These are phyloP conservation scores for Procambarus virginalis DNA, from an alignment of 1,140 invertebrate species.

Conservation along the genomic window DNA sequence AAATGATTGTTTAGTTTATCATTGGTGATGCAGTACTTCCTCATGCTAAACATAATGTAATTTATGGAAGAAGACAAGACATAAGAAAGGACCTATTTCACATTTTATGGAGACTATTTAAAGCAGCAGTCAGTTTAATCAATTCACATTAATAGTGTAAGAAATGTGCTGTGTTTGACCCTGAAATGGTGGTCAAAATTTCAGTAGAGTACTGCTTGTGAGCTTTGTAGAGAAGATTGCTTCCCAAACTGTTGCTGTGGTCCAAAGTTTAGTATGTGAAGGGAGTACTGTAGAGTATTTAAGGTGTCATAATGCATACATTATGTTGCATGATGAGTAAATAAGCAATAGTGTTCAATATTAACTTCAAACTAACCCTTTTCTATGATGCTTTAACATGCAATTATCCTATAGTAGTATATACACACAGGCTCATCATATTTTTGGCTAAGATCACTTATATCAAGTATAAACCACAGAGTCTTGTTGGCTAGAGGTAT, in stretches of 20 bases:
- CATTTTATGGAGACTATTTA: background rate
- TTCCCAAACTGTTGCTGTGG: background rate
- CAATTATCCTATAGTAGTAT: background rate
- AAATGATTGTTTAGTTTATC: background rate
- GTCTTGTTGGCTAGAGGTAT: background rate
- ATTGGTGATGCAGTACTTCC: background rate
- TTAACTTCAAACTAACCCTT: conserved; percentile 1
- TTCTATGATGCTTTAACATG: background rate
- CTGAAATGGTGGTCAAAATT: background rate
- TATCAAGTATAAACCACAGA: too few species aligned
- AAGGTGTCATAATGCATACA: background rate
- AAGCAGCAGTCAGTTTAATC: background rate
- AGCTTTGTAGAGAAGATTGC: too few species aligned
- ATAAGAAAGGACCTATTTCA: background rate
- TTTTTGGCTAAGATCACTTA: too few species aligned
- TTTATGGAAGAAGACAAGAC: background rate
- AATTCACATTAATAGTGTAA: background rate
- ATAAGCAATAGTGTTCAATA: background rate
- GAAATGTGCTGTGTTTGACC: background rate
- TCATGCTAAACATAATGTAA: background rate
- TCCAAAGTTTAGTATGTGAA: background rate
- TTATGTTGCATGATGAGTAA: background rate
- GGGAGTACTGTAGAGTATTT: background rate
- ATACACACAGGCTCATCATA: too few species aligned
- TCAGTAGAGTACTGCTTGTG: too few species aligned